phyloP scores from a whole-genome alignment of 2,888 invertebrate genomes.

The Argyra leucocephala region DNA sequence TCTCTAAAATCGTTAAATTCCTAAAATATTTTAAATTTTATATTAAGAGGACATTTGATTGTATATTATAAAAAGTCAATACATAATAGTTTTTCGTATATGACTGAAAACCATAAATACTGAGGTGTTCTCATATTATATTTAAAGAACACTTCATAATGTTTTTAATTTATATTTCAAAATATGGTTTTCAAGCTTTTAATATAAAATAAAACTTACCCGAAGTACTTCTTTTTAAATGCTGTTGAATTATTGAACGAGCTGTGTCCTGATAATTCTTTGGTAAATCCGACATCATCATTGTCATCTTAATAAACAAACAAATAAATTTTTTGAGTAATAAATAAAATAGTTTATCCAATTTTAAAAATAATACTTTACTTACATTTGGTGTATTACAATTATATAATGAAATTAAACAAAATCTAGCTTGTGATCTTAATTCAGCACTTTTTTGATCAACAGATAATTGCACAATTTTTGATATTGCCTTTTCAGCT shows the following conservation, averaged over 20 bases:
- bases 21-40: neutral
- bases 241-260: constrained; percentile 60
- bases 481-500: constrained; percentile 58
- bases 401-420: constrained; percentile 78
- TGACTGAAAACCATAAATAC: neutral
- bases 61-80: too few species aligned
- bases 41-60: too few species aligned
- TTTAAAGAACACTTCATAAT: neutral
- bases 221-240: constrained; percentile 57
- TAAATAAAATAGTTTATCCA: constrained; percentile 1
- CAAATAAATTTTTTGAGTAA: too few species aligned
- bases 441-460: constrained; percentile 63
- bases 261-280: constrained; percentile 65
- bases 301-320: constrained; percentile 64
- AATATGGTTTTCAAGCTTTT: neutral
- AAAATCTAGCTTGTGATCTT: constrained; percentile 57
- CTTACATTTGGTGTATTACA: constrained; percentile 66
- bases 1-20: neutral
- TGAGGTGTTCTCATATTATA: neutral
- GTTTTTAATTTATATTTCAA: neutral
- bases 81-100: neutral
- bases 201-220: constrained; percentile 29
- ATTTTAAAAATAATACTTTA: neutral
- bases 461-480: constrained; percentile 60
- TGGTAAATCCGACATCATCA: constrained; percentile 63